These are phyloP conservation scores for Sylvia atricapilla DNA, from an alignment of 2,113 vertebrate species.

Conservation along the genomic window DNA sequence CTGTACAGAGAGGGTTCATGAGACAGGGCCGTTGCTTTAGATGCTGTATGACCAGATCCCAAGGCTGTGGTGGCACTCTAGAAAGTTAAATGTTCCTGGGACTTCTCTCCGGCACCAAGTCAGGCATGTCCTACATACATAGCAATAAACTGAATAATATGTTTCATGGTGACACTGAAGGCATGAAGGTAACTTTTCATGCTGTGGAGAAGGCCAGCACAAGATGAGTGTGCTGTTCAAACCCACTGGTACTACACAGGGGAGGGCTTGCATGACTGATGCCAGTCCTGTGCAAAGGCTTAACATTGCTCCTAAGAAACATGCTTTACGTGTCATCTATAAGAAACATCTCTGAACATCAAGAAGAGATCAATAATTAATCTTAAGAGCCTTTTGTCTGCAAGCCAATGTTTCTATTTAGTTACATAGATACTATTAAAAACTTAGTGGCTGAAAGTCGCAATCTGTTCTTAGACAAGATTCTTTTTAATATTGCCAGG, in stretches of 20 bases:
- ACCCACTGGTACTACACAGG: not conserved
- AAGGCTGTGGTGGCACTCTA: not conserved
- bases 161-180: not conserved
- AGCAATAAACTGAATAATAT: not conserved
- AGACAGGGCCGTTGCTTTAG: not conserved
- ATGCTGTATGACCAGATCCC: not conserved
- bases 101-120: not conserved
- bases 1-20: not conserved
- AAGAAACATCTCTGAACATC: not conserved
- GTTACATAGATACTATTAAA: not conserved
- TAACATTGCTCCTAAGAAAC: not conserved
- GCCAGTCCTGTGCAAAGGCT: not conserved
- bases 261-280: not conserved
- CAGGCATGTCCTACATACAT: not conserved
- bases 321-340: not conserved
- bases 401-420: not conserved
- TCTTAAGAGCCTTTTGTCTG: slow-evolving; percentile 8
- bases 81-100: not conserved
- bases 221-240: not conserved
- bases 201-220: not conserved
- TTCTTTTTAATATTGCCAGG: not conserved
- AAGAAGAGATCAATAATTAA: not conserved
- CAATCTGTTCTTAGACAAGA: not conserved
- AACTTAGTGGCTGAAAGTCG: not conserved
- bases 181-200: not conserved